Evolutionary conservation across 1,140 invertebrate species (phyloP), one percentile per base, ranked within the genome.

Genomic region (Eumaeus atala): DNA sequence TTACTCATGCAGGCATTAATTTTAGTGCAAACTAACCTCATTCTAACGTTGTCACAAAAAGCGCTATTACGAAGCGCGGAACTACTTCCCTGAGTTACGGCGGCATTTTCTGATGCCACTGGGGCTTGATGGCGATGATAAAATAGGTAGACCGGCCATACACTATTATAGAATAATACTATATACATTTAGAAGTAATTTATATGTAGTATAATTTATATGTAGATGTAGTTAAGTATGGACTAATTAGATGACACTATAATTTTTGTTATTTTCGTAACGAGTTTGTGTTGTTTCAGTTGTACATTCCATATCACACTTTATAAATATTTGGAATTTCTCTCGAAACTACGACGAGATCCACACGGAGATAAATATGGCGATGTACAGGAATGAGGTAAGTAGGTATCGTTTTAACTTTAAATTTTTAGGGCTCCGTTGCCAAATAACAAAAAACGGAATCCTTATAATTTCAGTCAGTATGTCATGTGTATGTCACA

Each of bases 261-360:
- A 3, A 28, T 28, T 28, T 28, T 28, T 28, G 21, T 3, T 28
- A 28, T 28, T 2, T 28, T 28, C 21, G 2, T 28, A 28, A 28
- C 21, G 21, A 2, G 21, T 28, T 44, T 4, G 11, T 37, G 16
- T 44, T 44, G 40, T 72, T 82, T 72, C 74, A 86, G 81, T 84
- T 50, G 60, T 83, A 66, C 84, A 87, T 74, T 87, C 83, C 56
- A 67, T 76, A 60, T 84, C 83, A 6, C 81, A 87, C 64, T 82
- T 82, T 48, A 64, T 74, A 21, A 87, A 87, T 61, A 62, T 84
- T 44, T 87, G 79, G 79, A 87, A 84, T 68, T 87, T 87, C 60
- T 84, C 81, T 7, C 70, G 75, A 42, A 71, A 64, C 12, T 86
- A 77, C 66, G 76, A 86, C 55, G 71, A 82, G 52, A 55, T 61